These are phyloP conservation scores for Sebastes variabilis DNA, from an alignment of 2,797 vertebrate genomes.

Conservation along the genomic window DNA sequence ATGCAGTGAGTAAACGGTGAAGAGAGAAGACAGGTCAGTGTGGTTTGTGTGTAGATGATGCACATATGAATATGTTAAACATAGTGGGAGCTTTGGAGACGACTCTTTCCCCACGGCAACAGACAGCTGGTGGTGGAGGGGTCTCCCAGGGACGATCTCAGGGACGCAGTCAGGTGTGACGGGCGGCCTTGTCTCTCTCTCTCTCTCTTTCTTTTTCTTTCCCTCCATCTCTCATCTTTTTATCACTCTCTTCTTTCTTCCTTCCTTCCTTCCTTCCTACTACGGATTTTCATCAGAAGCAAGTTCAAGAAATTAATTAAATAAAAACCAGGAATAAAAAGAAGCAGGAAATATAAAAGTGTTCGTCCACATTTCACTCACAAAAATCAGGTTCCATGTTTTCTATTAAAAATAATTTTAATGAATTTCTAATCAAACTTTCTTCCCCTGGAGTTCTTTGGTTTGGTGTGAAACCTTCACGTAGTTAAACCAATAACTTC, in stretches of 20 bases:
- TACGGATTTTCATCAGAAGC: background rate
- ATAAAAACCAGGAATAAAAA: background rate
- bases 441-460: slow-evolving; percentile 23
- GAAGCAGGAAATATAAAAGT: background rate
- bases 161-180: slow-evolving; percentile 16
- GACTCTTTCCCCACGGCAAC: slow-evolving; percentile 6
- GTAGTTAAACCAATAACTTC: slow-evolving; percentile 19
- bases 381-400: slow-evolving; percentile 15
- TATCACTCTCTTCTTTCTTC: background rate
- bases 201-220: background rate
- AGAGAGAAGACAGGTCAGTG: background rate
- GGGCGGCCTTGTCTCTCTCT: background rate
- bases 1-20: background rate
- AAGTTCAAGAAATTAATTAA: background rate
- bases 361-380: background rate
- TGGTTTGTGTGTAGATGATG: background rate
- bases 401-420: slow-evolving; percentile 27
- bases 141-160: slow-evolving; percentile 48
- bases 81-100: background rate
- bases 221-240: background rate
- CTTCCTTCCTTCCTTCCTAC: background rate
- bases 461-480: background rate
- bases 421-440: slow-evolving; percentile 47
- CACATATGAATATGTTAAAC: background rate
- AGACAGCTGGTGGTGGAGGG: slow-evolving; percentile 74